phyloP scores from a whole-genome alignment of 2,113 vertebrate species.

The Varanus komodoensis region DNA sequence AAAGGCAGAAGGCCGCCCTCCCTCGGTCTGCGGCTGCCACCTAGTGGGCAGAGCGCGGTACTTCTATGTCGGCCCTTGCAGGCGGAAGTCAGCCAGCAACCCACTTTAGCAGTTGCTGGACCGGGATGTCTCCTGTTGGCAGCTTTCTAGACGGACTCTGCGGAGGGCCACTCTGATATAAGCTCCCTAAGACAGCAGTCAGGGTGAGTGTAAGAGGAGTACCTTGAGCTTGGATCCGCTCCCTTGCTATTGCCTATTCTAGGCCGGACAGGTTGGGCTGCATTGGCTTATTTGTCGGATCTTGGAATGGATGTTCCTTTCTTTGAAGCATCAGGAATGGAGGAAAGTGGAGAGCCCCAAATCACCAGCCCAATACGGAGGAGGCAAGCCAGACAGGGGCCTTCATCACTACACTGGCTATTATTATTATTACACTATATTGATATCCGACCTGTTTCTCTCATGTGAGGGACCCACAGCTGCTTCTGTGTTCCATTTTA shows the following conservation, averaged over 20 bases:
- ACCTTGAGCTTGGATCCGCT: background rate
- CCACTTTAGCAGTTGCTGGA: background rate
- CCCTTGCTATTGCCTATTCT: background rate
- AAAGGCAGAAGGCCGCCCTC: background rate
- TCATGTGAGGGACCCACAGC: too few species aligned
- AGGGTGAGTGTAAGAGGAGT: background rate
- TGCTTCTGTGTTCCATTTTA: too few species aligned
- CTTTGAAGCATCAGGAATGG: background rate
- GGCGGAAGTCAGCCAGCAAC: background rate
- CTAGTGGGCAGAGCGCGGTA: background rate
- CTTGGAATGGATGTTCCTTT: background rate
- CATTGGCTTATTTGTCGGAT: background rate
- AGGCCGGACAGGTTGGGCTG: background rate
- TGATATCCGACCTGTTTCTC: too few species aligned
- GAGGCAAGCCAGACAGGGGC: too few species aligned
- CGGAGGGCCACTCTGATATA: background rate
- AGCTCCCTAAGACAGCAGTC: background rate
- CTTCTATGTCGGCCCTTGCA: background rate
- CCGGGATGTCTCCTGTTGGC: background rate
- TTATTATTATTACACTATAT: too few species aligned
- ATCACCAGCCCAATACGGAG: background rate
- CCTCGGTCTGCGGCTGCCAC: slow-evolving; percentile 37
- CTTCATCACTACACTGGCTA: too few species aligned
- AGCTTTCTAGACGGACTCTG: background rate
- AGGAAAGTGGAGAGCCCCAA: background rate